A percentile compares a stretch with the other conserved stretches of the same genome.
phyloP scores from a whole-genome alignment of 2,888 invertebrate genomes.

The Calameuta idolon region DNA sequence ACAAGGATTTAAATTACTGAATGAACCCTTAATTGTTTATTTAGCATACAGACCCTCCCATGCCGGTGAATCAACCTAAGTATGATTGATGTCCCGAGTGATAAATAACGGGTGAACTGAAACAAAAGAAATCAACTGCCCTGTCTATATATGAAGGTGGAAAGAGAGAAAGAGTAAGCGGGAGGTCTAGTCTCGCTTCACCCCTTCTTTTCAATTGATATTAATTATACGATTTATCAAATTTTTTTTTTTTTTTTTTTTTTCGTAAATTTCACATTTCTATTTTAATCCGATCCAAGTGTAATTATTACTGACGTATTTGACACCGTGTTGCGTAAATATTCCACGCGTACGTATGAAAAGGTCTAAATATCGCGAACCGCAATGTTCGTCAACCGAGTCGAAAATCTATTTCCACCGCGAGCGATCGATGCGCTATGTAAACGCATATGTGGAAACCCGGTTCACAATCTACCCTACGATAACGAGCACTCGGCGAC shows the following conservation, averaged over 20 bases:
- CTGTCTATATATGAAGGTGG: neutral
- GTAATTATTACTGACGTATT: neutral
- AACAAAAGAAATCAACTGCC: constrained; percentile 1
- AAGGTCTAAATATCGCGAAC: neutral
- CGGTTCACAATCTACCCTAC: neutral
- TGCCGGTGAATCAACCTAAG: constrained; percentile 42
- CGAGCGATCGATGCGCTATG: neutral
- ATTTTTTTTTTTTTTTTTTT: too few species aligned
- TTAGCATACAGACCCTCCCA: constrained; percentile 24
- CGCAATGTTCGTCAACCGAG: neutral
- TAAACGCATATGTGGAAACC: neutral
- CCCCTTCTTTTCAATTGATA: neutral
- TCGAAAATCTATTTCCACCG: neutral
- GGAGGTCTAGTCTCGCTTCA: neutral
- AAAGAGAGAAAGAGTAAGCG: neutral
- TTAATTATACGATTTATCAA: neutral
- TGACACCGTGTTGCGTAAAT: neutral
- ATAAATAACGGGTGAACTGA: neutral
- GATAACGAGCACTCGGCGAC: constrained; percentile 14
- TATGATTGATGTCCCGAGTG: constrained; percentile 39
- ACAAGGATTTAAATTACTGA: constrained; percentile 8
- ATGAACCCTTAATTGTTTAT: constrained; percentile 43
- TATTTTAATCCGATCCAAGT: neutral
- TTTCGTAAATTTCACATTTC: neutral
- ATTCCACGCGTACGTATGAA: neutral